These are phyloP conservation scores for Bimastos eiseni DNA, from an alignment of 2,888 invertebrate genomes.

Conservation along the genomic window DNA sequence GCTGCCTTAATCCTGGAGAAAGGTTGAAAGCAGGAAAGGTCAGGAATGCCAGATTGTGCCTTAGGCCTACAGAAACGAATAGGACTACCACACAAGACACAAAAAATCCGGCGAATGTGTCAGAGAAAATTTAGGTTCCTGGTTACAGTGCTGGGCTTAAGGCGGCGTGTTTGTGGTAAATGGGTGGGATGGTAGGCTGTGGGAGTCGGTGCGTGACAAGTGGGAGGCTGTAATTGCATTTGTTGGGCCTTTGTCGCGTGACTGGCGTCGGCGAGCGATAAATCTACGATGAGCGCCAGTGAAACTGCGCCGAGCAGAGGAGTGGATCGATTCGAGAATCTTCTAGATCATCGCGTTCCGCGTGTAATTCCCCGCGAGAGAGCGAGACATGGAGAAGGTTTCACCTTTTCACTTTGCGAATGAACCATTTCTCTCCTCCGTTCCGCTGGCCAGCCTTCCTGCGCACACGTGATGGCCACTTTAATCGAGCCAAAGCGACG, in stretches of 20 bases:
- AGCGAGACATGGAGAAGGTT: not conserved
- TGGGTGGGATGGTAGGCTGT: not conserved
- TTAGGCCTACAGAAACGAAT: too few species aligned
- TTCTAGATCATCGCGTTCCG: conserved; percentile 6
- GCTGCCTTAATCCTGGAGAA: too few species aligned
- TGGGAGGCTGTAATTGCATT: conserved; percentile 13
- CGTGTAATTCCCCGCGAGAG: conserved; percentile 13
- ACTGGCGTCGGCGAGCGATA: conserved; percentile 13
- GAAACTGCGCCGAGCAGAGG: not conserved
- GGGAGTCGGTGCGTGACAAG: not conserved
- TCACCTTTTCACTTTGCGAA: conserved; percentile 7
- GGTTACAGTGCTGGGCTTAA: not conserved
- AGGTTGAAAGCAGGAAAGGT: too few species aligned
- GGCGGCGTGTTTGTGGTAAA: not conserved
- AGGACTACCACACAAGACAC: not conserved
- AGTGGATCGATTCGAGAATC: conserved; percentile 7
- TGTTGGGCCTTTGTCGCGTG: conserved; percentile 13
- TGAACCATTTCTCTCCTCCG: not conserved
- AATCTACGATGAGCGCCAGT: not conserved
- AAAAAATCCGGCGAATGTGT: not conserved
- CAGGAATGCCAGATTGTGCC: too few species aligned
- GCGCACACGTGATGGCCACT: not conserved
- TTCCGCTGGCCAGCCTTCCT: not conserved
- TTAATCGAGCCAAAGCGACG: not conserved
- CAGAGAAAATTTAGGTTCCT: not conserved